Conservation (phyloP, 2,797 vertebrate species). For the Sebastes nivosus region DNA sequence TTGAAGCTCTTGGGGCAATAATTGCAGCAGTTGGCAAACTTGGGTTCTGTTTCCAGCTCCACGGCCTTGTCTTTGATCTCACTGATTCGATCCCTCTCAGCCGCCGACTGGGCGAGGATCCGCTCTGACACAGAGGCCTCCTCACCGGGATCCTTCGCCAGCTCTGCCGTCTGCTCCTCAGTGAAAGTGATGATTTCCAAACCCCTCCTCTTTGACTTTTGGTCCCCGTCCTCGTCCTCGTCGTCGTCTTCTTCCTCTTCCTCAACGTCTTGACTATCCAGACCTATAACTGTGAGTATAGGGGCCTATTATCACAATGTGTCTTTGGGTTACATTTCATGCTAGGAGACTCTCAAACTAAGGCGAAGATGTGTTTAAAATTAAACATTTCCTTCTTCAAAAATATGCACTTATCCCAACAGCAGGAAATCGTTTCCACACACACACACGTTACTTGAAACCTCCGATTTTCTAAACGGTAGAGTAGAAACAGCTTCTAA, state of each 20-base stretch:
- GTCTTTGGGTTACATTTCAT: neutral
- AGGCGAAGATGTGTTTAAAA: neutral
- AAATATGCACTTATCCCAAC: neutral
- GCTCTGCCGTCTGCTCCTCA: conserved; percentile 94
- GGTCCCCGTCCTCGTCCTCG: conserved; percentile 85
- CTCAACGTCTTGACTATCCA: conserved; percentile 84
- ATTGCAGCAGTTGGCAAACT: conserved; percentile 93
- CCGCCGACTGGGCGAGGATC: conserved; percentile 96
- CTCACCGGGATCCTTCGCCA: conserved; percentile 92
- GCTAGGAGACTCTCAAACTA: neutral
- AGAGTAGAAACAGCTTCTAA: neutral
- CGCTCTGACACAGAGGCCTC: conserved; percentile 95
- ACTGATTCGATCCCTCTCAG: conserved; percentile 95
- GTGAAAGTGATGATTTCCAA: conserved; percentile 96
- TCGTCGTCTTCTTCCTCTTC: conserved; percentile 84
- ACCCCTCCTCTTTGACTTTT: conserved; percentile 85
- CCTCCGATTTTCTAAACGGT: neutral
- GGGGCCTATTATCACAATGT: neutral
- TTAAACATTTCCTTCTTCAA: neutral
- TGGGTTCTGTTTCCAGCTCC: conserved; percentile 93
- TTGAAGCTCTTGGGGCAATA: conserved; percentile 99
- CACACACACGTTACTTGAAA: neutral
- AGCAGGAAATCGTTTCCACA: neutral
- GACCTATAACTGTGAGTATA: conserved; percentile 47
- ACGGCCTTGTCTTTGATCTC: conserved; percentile 95